A percentile compares a stretch with the other conserved stretches of the same genome.
These are phyloP conservation scores for Rhodophaea formosa DNA, from an alignment of 2,888 invertebrate genomes.

Conservation along the genomic window DNA sequence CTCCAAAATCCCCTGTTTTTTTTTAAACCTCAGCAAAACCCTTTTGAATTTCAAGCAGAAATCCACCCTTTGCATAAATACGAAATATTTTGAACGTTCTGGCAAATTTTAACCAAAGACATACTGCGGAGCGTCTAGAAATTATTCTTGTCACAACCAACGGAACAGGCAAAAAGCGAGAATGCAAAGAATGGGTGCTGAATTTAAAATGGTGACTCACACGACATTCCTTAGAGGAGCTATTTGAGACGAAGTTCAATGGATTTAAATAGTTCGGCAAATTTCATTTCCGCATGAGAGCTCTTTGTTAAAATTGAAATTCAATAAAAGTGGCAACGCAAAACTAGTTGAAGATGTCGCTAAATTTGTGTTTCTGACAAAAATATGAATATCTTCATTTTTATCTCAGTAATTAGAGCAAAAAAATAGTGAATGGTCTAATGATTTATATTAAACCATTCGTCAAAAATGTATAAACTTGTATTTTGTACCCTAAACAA, in stretches of 20 bases:
- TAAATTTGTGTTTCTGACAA: too few species aligned
- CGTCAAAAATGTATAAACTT: too few species aligned
- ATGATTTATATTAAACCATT: too few species aligned
- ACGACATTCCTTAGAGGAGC: neutral
- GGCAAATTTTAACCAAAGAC: slow-evolving; percentile 6
- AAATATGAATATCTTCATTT: too few species aligned
- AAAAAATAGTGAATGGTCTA: too few species aligned
- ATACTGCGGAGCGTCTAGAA: neutral
- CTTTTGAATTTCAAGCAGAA: neutral
- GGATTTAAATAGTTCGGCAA: neutral
- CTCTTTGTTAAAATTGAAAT: neutral
- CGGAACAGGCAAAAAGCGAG: slow-evolving; percentile 12
- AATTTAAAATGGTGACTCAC: slow-evolving; percentile 15
- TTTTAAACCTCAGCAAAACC: too few species aligned
- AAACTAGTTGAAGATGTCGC: too few species aligned
- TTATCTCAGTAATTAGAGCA: too few species aligned
- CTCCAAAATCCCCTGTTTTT: too few species aligned
- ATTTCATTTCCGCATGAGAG: neutral
- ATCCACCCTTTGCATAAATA: neutral
- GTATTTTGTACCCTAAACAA: too few species aligned
- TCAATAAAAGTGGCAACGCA: too few species aligned
- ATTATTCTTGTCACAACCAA: slow-evolving; percentile 9
- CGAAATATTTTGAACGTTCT: slow-evolving; percentile 4
- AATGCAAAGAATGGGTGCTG: slow-evolving; percentile 13
- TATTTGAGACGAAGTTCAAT: slow-evolving; percentile 7